Evolutionary conservation across 2,888 invertebrate species (phyloP).

Genomic region (Drosophila phalerata): DNA sequence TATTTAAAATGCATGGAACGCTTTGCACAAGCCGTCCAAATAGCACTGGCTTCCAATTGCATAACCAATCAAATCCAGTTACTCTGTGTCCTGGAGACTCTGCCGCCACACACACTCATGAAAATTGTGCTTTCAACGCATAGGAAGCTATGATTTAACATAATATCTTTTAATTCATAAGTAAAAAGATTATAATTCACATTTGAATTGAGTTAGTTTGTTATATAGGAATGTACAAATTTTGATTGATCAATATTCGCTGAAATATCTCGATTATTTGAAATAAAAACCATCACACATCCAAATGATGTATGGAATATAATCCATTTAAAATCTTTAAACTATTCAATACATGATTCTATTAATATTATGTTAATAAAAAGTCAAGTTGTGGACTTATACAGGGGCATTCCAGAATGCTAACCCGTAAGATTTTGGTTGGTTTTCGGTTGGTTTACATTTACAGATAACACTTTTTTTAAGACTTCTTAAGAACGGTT

Average conservation of each 20-base stretch:
- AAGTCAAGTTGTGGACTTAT: no score
- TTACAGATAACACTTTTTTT: no score
- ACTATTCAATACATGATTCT: background rate
- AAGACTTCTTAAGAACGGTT: no score
- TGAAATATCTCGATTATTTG: constrained; percentile 2
- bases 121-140: constrained; percentile 89
- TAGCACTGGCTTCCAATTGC: constrained; percentile 91
- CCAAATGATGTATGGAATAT: background rate
- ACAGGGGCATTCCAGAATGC: no score
- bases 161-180: background rate
- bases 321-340: background rate
- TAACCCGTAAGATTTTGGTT: no score
- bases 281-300: background rate
- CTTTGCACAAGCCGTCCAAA: constrained; percentile 93
- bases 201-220: background rate
- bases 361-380: no score
- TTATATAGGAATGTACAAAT: background rate
- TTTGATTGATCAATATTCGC: background rate
- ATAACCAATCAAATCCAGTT: constrained; percentile 92
- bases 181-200: background rate
- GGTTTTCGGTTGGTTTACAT: no score
- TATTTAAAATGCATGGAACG: constrained; percentile 89
- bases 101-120: constrained; percentile 89
- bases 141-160: constrained; percentile 81
- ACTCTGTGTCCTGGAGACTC: constrained; percentile 87